Conservation (phyloP, 1,140 invertebrate species). For the Drosophila ercepeae region DNA sequence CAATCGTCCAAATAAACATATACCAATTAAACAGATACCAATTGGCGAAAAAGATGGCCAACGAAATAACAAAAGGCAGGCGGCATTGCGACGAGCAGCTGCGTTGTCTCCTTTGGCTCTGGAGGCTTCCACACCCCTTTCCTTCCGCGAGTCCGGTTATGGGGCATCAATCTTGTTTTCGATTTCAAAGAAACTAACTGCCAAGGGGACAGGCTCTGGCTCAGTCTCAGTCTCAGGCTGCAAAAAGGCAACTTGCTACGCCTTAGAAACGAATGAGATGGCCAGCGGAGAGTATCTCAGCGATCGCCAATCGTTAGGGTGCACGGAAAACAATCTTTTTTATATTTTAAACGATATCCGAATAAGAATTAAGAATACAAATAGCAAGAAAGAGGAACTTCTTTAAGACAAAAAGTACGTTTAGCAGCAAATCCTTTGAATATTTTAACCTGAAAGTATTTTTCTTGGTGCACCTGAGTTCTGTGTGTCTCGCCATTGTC, state of each 20-base stretch:
- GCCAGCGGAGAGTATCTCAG: slow-evolving; percentile 27
- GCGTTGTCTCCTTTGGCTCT: slow-evolving; percentile 48
- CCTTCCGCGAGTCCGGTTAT: slow-evolving; percentile 33
- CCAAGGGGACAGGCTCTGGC: slow-evolving; percentile 1
- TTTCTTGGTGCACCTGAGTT: slow-evolving; percentile 29
- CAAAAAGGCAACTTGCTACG: slow-evolving; percentile 62
- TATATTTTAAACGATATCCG: neutral
- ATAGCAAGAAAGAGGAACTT: neutral
- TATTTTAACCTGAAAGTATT: neutral
- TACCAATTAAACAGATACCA: slow-evolving; percentile 60
- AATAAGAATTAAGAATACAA: neutral
- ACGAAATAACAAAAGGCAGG: slow-evolving; percentile 18
- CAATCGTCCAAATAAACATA: slow-evolving; percentile 65
- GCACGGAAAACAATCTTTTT: neutral
- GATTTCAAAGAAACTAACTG: slow-evolving; percentile 72
- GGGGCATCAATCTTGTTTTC: slow-evolving; percentile 75
- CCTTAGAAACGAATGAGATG: slow-evolving; percentile 25
- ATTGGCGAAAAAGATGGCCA: slow-evolving; percentile 33
- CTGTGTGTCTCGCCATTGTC: slow-evolving; percentile 68
- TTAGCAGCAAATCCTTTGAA: neutral
- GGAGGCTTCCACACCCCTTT: neutral
- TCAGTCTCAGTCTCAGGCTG: neutral
- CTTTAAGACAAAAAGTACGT: too few relatives aligned
- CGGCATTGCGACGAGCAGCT: slow-evolving; percentile 48
- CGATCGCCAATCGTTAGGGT: slow-evolving; percentile 35